A percentile compares a stretch with the other conserved stretches of the same genome.
Conservation (phyloP, 2,797 vertebrate species). For the Buceros bicornis region DNA sequence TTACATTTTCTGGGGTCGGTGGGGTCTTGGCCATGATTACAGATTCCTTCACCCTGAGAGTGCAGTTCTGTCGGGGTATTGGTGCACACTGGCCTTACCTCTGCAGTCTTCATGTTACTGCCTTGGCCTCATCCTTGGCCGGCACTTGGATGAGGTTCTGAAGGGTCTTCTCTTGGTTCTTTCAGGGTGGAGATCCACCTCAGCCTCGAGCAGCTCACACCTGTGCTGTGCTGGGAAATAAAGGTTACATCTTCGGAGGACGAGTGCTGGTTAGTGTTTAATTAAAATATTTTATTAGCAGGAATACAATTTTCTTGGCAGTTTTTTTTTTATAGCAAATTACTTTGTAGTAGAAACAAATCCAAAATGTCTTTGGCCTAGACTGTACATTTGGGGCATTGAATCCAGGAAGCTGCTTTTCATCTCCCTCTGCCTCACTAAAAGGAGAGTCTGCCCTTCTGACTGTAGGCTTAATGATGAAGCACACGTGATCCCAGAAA, state of each 20-base stretch:
- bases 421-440: neutral
- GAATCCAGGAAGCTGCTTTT: neutral
- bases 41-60: neutral
- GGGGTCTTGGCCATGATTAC: neutral
- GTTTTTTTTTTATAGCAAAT: neutral
- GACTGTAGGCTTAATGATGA: neutral
- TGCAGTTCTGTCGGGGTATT: neutral
- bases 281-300: neutral
- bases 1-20: neutral
- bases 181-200: slow-evolving; percentile 87
- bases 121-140: neutral
- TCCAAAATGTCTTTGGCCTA: neutral
- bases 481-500: neutral
- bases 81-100: neutral
- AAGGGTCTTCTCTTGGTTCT: slow-evolving; percentile 22
- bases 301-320: neutral
- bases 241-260: slow-evolving; percentile 93
- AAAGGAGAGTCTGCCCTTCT: neutral
- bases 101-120: neutral
- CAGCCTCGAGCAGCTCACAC: slow-evolving; percentile 92
- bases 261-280: slow-evolving; percentile 89
- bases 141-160: neutral
- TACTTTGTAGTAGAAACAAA: neutral
- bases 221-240: slow-evolving; percentile 86
- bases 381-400: neutral